Evolutionary conservation across 2,113 vertebrate genomes (phyloP), one percentile per base, ranked within the genome.

Genomic region (Callipepla squamata): DNA sequence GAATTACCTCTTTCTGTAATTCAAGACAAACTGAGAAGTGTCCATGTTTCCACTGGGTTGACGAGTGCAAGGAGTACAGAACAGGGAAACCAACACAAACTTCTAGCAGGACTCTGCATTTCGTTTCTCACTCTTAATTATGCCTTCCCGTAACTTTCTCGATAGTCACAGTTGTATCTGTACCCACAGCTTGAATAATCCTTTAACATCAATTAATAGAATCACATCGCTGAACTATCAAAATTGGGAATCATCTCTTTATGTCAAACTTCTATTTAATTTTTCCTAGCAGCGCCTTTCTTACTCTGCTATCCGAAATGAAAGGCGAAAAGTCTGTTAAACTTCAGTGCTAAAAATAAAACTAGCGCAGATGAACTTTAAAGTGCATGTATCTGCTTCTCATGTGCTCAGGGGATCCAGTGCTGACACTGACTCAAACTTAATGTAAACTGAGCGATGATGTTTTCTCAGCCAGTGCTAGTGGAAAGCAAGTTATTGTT

Each of bases 261-360:
- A 55, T 89, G 77, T 38, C 15, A 18, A 79, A 69, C 2, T 3
- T 32, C 30, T 59, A 2, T n/a, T 57, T 45, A 69, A 32, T 38
- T 85, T 73, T 87, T 82, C 53, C 53, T 28, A 22, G 13, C 38
- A 44, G 28, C 61, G 38, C 40, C 15, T 89, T 87, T 72, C n/a
- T 87, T 36, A 67, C 9, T 74, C 45, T 82, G 68, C 63, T 85
- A 28, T 59, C 80, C 19, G 25, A 73, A 87, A 80, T 45, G 59
- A 73, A 80, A 95, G 63, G 59, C 81, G 62, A 65, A 89, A 82
- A 87, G 50, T 25, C 36, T 87, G 81, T 79, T 48, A 82, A 89
- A 82, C 80, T 90, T 87, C 75, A 57, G 72, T 87, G 70, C 82
- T 89, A 93, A 96, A 94, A 94, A 85, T 83, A 95, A 90, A 94